Base-by-base conservation (phyloP, 2,888 invertebrate species). In the Meliscaeva auricollis region DNA sequence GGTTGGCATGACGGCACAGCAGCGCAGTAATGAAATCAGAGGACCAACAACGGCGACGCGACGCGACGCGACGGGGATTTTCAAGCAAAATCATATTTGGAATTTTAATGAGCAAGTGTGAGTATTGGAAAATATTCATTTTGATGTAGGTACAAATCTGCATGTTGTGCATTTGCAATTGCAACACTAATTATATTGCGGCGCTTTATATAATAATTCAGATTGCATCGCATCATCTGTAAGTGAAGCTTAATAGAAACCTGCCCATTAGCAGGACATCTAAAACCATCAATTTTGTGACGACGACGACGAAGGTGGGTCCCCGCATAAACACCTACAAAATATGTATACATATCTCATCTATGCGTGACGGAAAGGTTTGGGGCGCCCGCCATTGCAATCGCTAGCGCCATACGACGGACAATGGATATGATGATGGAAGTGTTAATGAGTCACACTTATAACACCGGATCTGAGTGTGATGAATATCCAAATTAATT, bases 401-500 rank as follows among this genome's bases (percentile, higher is more conserved):
- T 8, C 9, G 5, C 11, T n/a, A n/a, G n/a, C 35, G 3, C 26
- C 26, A n/a, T n/a, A n/a, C 26, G 3, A 26, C 26, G 4, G 26
- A 52, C 30, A 56, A 56, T 32, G 32, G 46, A 3, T 46, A 26
- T 26, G 48, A 32, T 32, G 32, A 11, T 32, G 32, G 50, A 66
- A 50, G 72, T 66, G 79, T 58, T 79, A 70, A 78, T 79, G 69
- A 83, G 74, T 78, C 54, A 64, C 73, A 70, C 74, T 78, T 78
- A 78, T 64, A 72, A 52, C 76, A 77, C 80, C 80, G 80, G 76
- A 80, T 72, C 58, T 54, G 70, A 48, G 48, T 82, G 72, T 56
- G 74, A 80, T 80, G 84, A 79, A 66, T 77, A 85, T 85, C 72
- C 68, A 76, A 85, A 85, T 77, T 81, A 76, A 81, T 85, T 85